Evolutionary conservation across 2,113 vertebrate genomes (phyloP), one percentile per base, ranked within the genome.

Genomic region (Lophochroa leadbeateri): DNA sequence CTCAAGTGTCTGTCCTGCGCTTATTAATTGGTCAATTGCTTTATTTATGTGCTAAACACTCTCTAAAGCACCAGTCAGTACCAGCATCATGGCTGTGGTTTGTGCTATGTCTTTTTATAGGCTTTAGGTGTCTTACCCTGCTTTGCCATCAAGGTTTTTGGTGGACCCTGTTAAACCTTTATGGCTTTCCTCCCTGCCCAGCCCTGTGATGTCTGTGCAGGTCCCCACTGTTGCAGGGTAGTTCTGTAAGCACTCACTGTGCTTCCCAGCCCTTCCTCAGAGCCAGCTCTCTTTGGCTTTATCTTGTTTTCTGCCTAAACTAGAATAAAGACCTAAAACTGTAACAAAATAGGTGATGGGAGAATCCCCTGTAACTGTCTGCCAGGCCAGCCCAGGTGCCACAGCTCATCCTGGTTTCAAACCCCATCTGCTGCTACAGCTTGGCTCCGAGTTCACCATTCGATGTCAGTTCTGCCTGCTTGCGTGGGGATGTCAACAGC

Each of bases 11-110:
- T 83, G 80, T 76, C 86, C 47, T 16, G 43, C 2, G 24, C 57
- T 81, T 81, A 55, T 95, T 95, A 92, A 92, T 84, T 78, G 88
- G 72, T 67, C 86, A 71, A 78, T 94, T 92, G 85, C 63, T 81
- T 93, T 93, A 82, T 94, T 92, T 92, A 93, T 88, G 27, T 31
- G 69, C 72, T 86, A 68, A 92, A 64, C 64, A 11, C 92, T 86
- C 74, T 50, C 80, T 90, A 84, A 91, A 55, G 86, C 65, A 60
- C 44, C 53, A 69, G 65, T 17, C 78, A 52, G 91, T 91, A 82
- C 78, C 65, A 44, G 67, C 37, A 39, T 12, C n/a, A 0, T 6
- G 85, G 49, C 70, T 82, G 64, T 2, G 2, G 57, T 43, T 67
- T 68, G 25, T 9, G 25, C 6, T 28, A 41, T 16, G 37, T 12